Evolutionary conservation across 2,797 vertebrate genomes (phyloP), one percentile per base, ranked within the genome.

Genomic region (Galaxias olidus): DNA sequence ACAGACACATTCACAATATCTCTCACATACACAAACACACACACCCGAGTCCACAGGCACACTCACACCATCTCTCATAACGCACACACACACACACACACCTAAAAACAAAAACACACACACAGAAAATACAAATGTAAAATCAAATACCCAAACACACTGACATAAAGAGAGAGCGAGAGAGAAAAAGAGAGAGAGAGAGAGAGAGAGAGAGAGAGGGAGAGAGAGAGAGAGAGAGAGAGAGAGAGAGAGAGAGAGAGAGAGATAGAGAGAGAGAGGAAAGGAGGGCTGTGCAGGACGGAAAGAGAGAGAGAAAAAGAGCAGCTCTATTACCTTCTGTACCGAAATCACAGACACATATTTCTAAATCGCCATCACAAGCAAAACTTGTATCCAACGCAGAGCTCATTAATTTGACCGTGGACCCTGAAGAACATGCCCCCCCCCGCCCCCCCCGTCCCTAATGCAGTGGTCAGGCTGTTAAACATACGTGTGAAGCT

Each of bases 401-500:
- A 30, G 6, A 30, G 30, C 2, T 30, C 30, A 6, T 30, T 30
- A 2, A 3, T 30, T 30, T 6, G 30, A 30, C 30, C 3, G 30
- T 6, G 6, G 50, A 62, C 15, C 40, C 48, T 48, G 11, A 5
- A 48, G 64, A n/a, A 73, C 71, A 64, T 8, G 52, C 1, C 66
- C 63, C 44, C 50, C 69, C 67, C 69, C 63, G 17, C 69, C 78
- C 17, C 40, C 55, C 14, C 30, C 14, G 68, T 80, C 80, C 51
- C 77, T 86, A 84, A 87, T 86, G 81, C 85, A 82, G 72, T 70
- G 13, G 68, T 71, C 78, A 76, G 62, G 46, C 45, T 9, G 66
- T 87, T 82, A 84, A 87, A 88, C 77, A 85, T 84, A 79, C 82
- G 85, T 81, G 82, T 59, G 64, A 73, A n/a, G n/a, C n/a, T n/a